Conservation (phyloP, 2,888 invertebrate genomes). For the Caradrina kadenii region DNA sequence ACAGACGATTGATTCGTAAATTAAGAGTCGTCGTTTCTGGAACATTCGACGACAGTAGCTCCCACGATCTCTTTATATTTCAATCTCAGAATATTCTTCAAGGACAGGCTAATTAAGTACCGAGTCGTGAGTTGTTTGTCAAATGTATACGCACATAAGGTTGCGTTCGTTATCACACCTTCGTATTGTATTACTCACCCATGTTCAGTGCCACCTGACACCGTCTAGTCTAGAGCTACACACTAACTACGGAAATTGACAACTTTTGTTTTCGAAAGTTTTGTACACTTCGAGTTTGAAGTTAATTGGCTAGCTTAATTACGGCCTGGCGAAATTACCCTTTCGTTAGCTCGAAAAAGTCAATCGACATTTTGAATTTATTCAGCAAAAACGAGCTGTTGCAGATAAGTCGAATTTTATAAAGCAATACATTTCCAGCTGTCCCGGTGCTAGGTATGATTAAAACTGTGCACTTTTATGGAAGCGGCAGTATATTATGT, state of each 20-base stretch:
- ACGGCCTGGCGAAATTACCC: background rate
- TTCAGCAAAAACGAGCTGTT: background rate
- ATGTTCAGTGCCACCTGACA: constrained; percentile 4
- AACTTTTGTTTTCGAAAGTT: constrained; percentile 28
- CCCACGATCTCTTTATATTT: constrained; percentile 6
- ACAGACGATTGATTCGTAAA: constrained; percentile 34
- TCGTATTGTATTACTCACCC: constrained; percentile 2
- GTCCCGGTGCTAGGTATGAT: constrained; percentile 15
- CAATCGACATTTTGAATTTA: background rate
- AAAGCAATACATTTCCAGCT: constrained; percentile 18
- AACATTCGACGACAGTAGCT: constrained; percentile 4
- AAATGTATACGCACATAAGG: constrained; percentile 15
- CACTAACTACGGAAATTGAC: background rate
- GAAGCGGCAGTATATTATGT: constrained; percentile 16
- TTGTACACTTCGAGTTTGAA: constrained; percentile 21
- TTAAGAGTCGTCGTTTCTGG: constrained; percentile 27
- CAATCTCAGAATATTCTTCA: constrained; percentile 13
- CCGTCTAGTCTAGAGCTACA: constrained; percentile 21
- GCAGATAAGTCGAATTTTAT: constrained; percentile 18
- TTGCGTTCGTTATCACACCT: constrained; percentile 3
- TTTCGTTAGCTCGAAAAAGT: constrained; percentile 12
- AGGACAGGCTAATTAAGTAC: constrained; percentile 17
- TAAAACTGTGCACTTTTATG: constrained; percentile 27
- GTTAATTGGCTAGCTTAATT: constrained; percentile 30
- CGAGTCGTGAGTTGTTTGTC: constrained; percentile 12